Evolutionary conservation across 2,113 vertebrate genomes (phyloP).

Genomic region (Vulpes ferrilata): DNA sequence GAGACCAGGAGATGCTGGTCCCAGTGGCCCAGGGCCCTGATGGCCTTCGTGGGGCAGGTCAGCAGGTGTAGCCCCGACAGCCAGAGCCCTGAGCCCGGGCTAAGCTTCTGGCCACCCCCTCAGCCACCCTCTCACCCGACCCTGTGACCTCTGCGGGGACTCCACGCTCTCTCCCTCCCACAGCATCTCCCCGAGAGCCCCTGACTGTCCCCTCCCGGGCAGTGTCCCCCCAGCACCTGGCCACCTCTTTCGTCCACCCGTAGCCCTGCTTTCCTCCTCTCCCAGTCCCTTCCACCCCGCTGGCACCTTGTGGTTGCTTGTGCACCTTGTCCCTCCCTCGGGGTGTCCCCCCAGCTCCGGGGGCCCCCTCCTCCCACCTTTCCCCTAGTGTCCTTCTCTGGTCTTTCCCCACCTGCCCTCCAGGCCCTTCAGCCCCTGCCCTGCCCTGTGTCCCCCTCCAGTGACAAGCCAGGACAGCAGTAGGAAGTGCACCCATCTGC

Average conservation of each 20-base stretch:
- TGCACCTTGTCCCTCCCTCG: not conserved
- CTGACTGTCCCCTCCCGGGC: accelerated
- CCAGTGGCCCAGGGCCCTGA: not conserved
- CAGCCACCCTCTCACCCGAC: not conserved
- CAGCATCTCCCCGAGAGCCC: not conserved
- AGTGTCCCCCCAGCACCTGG: not conserved
- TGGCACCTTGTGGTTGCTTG: not conserved
- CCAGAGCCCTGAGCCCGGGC: not conserved
- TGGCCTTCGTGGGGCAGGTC: not conserved
- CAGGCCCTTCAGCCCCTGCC: not conserved
- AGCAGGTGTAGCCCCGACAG: not conserved
- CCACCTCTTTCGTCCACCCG: not conserved
- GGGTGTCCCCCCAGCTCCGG: not conserved
- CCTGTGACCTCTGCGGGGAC: not conserved
- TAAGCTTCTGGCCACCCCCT: not conserved
- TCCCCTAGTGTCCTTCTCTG: not conserved
- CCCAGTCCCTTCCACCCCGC: not conserved
- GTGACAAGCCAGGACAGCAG: slow-evolving; percentile 32
- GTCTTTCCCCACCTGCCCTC: not conserved
- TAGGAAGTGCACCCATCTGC: slow-evolving; percentile 35
- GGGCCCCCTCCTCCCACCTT: not conserved
- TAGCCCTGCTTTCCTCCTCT: not conserved
- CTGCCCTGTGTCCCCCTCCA: not conserved
- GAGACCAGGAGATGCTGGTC: not conserved
- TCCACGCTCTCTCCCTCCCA: not conserved